Conservation (phyloP, 2,797 vertebrate species). For the Pterois miles region DNA sequence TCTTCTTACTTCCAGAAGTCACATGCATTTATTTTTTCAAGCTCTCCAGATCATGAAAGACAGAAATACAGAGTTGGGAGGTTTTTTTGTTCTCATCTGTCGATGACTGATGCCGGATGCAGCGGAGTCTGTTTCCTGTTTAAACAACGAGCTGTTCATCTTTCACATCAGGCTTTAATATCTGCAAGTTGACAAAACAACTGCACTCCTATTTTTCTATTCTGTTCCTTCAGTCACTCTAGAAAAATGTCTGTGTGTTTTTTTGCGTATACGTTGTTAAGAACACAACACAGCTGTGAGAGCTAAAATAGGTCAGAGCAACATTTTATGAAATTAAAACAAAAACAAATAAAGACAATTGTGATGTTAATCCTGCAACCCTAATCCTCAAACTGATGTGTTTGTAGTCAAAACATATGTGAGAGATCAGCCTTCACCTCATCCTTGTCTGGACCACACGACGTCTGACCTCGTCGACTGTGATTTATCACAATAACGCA, state of each 20-base stretch:
- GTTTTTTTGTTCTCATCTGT: background rate
- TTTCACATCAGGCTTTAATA: background rate
- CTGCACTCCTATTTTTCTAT: background rate
- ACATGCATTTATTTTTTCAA: background rate
- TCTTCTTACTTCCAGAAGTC: background rate
- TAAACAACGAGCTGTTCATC: background rate
- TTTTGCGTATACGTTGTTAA: background rate
- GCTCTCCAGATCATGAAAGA: background rate
- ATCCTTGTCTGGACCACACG: background rate
- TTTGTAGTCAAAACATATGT: constrained; percentile 32
- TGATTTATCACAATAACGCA: background rate
- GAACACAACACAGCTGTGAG: background rate
- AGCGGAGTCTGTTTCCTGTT: background rate
- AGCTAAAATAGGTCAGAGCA: background rate
- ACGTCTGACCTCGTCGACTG: background rate
- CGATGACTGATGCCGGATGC: background rate
- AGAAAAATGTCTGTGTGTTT: background rate
- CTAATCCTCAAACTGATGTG: constrained; percentile 8
- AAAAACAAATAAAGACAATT: background rate
- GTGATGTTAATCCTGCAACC: background rate
- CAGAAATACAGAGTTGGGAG: no score
- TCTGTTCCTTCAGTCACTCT: background rate
- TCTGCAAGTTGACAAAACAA: background rate
- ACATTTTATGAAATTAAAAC: background rate
- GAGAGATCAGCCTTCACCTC: background rate